Conservation (phyloP, 1,140 invertebrate genomes). For the Cheumatopsyche charites region DNA sequence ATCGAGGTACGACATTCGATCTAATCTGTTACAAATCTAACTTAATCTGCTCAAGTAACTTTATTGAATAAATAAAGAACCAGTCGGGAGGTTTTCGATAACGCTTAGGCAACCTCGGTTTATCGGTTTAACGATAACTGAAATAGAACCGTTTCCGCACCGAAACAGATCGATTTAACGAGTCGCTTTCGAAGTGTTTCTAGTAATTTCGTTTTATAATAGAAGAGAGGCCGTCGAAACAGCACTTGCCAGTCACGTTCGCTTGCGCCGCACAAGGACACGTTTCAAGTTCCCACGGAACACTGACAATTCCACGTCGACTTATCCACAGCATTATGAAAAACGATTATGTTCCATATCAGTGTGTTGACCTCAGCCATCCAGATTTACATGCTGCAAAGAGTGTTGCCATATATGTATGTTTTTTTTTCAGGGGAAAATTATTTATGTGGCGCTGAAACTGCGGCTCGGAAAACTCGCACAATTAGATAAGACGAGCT, state of each 20-base stretch:
- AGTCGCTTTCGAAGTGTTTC: background rate
- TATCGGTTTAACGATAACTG: too few species aligned
- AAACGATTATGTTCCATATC: background rate
- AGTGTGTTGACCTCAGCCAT: background rate
- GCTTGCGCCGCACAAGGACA: conserved; percentile 18
- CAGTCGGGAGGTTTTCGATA: too few species aligned
- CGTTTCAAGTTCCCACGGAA: conserved; percentile 26
- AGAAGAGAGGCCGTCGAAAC: background rate
- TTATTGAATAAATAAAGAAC: too few species aligned
- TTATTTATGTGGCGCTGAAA: background rate
- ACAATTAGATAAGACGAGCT: background rate
- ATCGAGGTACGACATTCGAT: too few species aligned
- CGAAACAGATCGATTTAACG: background rate
- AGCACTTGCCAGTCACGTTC: conserved; percentile 22
- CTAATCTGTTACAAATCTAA: too few species aligned
- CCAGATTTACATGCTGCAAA: too few species aligned
- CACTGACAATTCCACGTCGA: background rate
- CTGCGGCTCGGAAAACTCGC: background rate
- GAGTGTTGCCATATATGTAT: too few species aligned
- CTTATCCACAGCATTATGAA: background rate
- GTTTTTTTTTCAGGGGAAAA: background rate
- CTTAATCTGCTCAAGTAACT: too few species aligned
- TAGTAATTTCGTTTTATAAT: background rate
- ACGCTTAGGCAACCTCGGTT: too few species aligned
- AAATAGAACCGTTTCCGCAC: too few species aligned